Evolutionary conservation across 2,797 vertebrate species (phyloP).

Genomic region (Salmo trutta): DNA sequence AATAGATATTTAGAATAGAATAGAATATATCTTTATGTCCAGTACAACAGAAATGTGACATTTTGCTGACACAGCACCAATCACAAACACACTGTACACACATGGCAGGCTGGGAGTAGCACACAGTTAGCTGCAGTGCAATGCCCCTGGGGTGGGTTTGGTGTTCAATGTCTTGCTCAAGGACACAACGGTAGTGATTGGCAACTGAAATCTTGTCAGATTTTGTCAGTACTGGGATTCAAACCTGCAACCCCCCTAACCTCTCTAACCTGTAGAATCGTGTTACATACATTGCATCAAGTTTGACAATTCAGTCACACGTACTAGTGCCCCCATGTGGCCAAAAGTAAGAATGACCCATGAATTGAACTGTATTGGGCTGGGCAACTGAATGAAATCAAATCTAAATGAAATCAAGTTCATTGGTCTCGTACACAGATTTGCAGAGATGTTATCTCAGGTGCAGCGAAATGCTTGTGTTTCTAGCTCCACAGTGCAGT

Average conservation of each 20-base stretch:
- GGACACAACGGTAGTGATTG: not conserved
- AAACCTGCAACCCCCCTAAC: not conserved
- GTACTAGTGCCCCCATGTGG: constrained; percentile 23
- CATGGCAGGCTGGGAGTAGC: no score
- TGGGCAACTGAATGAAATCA: not conserved
- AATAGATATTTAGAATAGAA: not conserved
- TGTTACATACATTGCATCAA: not conserved
- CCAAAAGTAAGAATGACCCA: not conserved
- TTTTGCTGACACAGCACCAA: not conserved
- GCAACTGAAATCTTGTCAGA: not conserved
- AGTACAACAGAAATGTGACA: not conserved
- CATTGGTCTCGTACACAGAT: no score
- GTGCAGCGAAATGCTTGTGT: no score
- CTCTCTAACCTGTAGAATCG: not conserved
- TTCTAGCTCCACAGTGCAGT: no score
- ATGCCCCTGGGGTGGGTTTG: no score
- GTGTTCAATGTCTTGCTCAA: no score
- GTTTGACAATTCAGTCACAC: not conserved
- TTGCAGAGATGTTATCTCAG: no score
- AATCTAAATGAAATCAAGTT: no score
- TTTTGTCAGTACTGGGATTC: not conserved
- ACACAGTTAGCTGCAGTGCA: no score
- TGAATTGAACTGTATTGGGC: not conserved
- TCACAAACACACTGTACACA: not conserved
- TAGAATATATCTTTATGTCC: not conserved